A percentile compares a stretch with the other conserved stretches of the same genome.
Conservation (phyloP, 2,888 invertebrate genomes). For the Hirudinaria manillensis region DNA sequence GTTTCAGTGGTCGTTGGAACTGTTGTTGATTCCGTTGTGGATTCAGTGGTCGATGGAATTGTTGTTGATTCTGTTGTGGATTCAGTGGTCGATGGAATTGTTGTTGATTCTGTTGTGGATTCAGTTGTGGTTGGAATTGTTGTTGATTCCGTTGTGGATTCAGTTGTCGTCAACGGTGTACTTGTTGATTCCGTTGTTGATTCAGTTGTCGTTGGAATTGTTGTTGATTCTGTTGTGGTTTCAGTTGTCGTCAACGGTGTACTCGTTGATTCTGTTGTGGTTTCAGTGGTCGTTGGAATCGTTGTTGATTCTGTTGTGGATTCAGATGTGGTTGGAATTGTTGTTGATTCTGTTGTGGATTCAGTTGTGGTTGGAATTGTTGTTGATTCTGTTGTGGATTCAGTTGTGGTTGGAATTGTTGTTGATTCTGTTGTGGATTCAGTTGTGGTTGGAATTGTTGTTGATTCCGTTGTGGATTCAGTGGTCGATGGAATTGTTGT, state of each 20-base stretch:
- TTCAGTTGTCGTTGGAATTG: conserved; percentile 17
- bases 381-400: background rate
- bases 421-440: too few relatives aligned
- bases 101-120: background rate
- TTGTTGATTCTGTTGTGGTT: background rate
- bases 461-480: background rate
- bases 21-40: conserved; percentile 9
- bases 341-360: background rate
- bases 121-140: background rate
- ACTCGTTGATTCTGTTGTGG: background rate
- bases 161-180: background rate
- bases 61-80: conserved; percentile 10
- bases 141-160: background rate
- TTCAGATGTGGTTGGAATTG: conserved; percentile 8
- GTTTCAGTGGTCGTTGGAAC: background rate
- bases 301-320: background rate
- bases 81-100: background rate
- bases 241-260: conserved; percentile 10
- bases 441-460: background rate
- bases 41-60: background rate
- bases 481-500: background rate
- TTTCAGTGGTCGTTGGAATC: background rate
- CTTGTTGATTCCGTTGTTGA: background rate
- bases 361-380: background rate
- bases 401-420: background rate